Evolutionary conservation across 2,113 vertebrate species (phyloP).

Genomic region (Carassius carassius): DNA sequence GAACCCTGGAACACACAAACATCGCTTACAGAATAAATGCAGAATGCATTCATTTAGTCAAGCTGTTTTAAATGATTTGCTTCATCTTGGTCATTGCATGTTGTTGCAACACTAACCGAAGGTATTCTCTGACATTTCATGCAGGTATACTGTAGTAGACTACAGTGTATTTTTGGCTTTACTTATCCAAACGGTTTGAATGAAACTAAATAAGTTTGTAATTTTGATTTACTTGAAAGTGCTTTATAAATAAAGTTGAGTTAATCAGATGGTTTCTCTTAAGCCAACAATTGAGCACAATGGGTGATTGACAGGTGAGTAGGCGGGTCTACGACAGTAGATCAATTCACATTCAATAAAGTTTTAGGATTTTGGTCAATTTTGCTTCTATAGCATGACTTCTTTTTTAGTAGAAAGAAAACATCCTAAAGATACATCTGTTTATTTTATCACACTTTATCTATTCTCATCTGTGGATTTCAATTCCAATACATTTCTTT

Average conservation of each 20-base stretch:
- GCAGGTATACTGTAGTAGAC: background rate
- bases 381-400: background rate
- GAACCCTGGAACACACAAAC: constrained; percentile 82
- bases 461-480: background rate
- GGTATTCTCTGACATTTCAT: background rate
- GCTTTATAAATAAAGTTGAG: too few species aligned
- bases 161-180: background rate
- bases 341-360: background rate
- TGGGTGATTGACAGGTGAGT: background rate
- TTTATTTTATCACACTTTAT: background rate
- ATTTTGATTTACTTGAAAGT: background rate
- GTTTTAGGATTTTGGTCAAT: background rate
- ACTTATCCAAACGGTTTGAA: too few species aligned
- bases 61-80: background rate
- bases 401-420: background rate
- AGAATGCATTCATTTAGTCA: background rate
- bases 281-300: background rate
- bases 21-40: too few species aligned
- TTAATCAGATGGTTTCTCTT: background rate
- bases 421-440: background rate
- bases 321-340: background rate
- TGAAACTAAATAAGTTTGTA: background rate
- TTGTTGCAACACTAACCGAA: background rate
- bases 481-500: too few species aligned
- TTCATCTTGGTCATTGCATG: background rate